These are phyloP conservation scores for Mactromeris polynyma DNA, from an alignment of 2,888 invertebrate species.

Conservation along the genomic window DNA sequence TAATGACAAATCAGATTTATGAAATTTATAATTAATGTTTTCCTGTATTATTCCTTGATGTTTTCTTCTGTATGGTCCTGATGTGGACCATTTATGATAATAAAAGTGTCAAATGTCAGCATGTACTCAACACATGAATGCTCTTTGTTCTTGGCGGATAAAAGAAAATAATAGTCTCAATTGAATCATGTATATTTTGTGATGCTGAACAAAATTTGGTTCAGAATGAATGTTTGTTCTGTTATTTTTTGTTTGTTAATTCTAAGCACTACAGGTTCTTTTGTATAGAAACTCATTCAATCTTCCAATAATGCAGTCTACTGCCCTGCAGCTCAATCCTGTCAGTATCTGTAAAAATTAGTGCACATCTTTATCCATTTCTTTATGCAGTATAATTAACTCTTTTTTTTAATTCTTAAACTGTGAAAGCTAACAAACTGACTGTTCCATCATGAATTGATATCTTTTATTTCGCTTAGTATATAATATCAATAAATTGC, in stretches of 20 bases:
- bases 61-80: background rate
- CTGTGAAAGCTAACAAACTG: too few relatives aligned
- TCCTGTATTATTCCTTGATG: background rate
- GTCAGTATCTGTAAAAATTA: too few relatives aligned
- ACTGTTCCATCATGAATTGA: too few relatives aligned
- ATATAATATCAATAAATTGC: too few relatives aligned
- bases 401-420: too few relatives aligned
- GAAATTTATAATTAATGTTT: background rate
- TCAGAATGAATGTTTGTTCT: background rate
- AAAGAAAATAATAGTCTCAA: background rate
- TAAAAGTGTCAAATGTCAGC: background rate
- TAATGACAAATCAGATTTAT: slow-evolving; percentile 5
- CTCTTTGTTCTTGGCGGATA: background rate
- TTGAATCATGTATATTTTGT: background rate
- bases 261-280: background rate
- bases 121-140: background rate
- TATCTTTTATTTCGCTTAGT: too few relatives aligned
- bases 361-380: too few relatives aligned
- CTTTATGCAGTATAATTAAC: too few relatives aligned
- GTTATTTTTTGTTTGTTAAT: background rate
- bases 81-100: background rate
- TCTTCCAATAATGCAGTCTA: too few relatives aligned
- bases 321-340: too few relatives aligned
- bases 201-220: background rate
- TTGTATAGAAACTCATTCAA: background rate